Evolutionary conservation across 2,888 invertebrate species (phyloP).

Genomic region (Drosophila crucigera): DNA sequence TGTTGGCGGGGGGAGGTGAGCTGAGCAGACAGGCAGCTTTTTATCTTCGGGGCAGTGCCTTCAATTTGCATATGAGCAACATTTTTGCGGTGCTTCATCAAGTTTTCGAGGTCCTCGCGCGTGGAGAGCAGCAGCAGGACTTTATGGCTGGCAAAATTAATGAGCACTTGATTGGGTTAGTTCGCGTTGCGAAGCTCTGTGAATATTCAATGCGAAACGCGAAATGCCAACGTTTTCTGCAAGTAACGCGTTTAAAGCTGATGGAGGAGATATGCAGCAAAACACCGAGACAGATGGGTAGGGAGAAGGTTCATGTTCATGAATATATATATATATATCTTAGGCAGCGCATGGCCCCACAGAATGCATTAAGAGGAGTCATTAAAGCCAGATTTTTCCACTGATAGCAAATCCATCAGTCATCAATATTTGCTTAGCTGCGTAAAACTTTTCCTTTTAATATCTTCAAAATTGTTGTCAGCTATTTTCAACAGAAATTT

Average conservation of each 20-base stretch:
- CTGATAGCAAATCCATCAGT: neutral
- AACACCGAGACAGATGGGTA: too few species aligned
- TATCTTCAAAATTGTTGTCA: neutral
- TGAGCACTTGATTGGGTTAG: slow-evolving; percentile 67
- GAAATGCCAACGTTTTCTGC: slow-evolving; percentile 16
- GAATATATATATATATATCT: neutral
- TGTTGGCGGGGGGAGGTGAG: neutral
- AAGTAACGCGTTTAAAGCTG: slow-evolving; percentile 9
- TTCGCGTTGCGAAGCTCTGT: slow-evolving; percentile 51
- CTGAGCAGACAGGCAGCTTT: neutral
- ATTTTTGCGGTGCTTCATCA: slow-evolving; percentile 60
- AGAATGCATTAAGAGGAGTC: neutral
- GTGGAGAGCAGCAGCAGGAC: slow-evolving; percentile 16
- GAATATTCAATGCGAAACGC: slow-evolving; percentile 56
- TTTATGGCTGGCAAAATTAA: slow-evolving; percentile 57
- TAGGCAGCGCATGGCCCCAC: neutral
- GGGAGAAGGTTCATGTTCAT: neutral
- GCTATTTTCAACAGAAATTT: neutral
- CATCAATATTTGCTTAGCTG: neutral
- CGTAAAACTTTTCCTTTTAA: neutral
- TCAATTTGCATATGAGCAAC: slow-evolving; percentile 65
- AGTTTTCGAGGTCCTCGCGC: slow-evolving; percentile 21
- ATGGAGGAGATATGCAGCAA: neutral
- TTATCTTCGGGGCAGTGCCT: slow-evolving; percentile 12
- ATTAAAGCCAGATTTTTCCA: neutral